Evolutionary conservation across 1,140 invertebrate genomes (phyloP).

Genomic region (Trachymyrmex septentrionalis): DNA sequence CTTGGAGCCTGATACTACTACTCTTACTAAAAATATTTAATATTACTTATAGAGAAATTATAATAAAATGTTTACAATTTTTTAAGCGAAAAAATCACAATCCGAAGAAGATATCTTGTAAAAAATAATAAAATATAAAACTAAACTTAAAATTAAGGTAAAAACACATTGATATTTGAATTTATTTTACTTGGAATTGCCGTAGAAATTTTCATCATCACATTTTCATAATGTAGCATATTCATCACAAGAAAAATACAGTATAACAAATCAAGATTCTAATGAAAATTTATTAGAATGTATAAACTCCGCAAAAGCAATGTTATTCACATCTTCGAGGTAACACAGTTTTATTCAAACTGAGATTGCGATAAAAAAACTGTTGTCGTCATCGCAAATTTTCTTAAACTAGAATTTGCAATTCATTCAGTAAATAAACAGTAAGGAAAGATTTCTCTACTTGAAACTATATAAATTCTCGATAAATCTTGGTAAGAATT

Average conservation of each 20-base stretch:
- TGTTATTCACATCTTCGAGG: neutral
- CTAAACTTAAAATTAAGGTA: neutral
- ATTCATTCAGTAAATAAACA: neutral
- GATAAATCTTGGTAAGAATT: constrained; percentile 12
- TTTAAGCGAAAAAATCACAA: neutral
- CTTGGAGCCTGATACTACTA: too few relatives aligned
- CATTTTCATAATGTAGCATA: neutral
- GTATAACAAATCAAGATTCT: neutral
- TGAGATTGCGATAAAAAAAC: neutral
- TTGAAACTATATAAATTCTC: neutral
- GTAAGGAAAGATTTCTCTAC: constrained; percentile 12
- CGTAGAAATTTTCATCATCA: neutral
- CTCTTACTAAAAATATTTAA: too few relatives aligned
- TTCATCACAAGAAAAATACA: neutral
- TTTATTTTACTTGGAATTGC: neutral
- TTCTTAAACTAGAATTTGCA: neutral
- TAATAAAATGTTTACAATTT: neutral
- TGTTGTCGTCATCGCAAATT: neutral
- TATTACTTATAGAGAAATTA: neutral
- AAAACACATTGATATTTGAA: neutral
- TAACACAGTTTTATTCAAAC: neutral
- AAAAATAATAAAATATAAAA: neutral
- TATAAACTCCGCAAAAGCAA: neutral
- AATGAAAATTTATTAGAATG: neutral
- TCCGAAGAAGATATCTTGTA: neutral